Base-by-base conservation (phyloP, 2,888 invertebrate genomes). In the Hanleya hanleyi region DNA sequence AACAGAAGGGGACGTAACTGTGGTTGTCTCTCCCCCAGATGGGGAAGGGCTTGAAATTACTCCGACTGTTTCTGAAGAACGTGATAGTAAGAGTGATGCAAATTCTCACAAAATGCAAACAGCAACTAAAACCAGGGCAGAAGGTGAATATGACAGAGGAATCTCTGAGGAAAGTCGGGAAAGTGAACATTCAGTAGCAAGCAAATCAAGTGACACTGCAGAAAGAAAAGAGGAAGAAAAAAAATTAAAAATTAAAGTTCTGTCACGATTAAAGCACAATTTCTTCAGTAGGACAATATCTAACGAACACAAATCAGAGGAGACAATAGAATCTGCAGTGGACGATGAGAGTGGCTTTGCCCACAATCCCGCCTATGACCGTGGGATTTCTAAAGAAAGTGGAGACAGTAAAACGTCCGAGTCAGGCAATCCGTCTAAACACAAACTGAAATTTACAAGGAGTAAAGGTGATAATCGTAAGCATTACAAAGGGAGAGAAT, bases 191-290 rank as follows among this genome's bases (percentile, higher is more conserved):
- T n/a, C n/a, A n/a, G n/a, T n/a, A n/a, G n/a, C n/a, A n/a, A n/a
- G n/a, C n/a, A n/a, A 29, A n/a, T 75, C 70, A 12, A 51, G 79
- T 29, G 80, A 81, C 38, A 79, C 77, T 1, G n/a, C n/a, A n/a
- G 57, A 57, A 3, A 26, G 1, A 26, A 29, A 57, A 57, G 57
- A 57, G 22, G 32, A 57, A 29, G 57, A 57, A 29, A 41, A 41
- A 41, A 9, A 18, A 12, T 41, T 57, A 32, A 57, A 57, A 26
- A 29, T 22, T 29, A 57, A 57, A 57, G 57, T 57, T 2, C 18
- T 57, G 15, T 18, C 22, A 3, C 22, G 26, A 29, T 29, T 57
- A 4, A 22, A 32, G 1, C 22, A 57, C 5, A 57, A 57, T 29
- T 57, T 57, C 29, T 57, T 57, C 32, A 57, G 57, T 9, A 57